Conservation (phyloP, 1,140 invertebrate genomes). For the Wasmannia auropunctata region DNA sequence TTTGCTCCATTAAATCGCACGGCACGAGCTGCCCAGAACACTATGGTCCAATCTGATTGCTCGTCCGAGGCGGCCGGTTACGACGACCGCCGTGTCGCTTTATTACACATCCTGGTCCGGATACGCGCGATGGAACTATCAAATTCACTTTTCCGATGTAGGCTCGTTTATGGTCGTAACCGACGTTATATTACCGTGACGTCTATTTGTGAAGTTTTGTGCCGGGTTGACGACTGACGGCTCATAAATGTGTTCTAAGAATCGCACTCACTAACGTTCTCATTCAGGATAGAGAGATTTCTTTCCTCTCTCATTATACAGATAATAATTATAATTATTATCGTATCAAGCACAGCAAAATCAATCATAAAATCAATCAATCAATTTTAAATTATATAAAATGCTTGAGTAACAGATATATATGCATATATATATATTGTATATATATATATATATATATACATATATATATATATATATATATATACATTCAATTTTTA, state of each 20-base stretch:
- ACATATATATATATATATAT: too few species aligned
- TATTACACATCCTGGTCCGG: conserved; percentile 54
- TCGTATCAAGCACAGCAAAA: background rate
- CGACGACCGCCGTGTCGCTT: conserved; percentile 56
- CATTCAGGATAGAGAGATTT: background rate
- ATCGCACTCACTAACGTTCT: background rate
- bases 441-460: too few species aligned
- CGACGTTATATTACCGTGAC: conserved; percentile 41
- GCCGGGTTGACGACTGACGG: background rate
- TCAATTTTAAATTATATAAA: background rate
- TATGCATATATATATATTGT: too few species aligned
- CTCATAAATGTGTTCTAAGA: background rate
- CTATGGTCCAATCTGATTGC: conserved; percentile 23
- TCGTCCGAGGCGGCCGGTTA: conserved; percentile 61
- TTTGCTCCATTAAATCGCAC: conserved; percentile 69
- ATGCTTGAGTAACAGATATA: background rate
- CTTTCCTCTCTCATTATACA: background rate
- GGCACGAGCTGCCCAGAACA: conserved; percentile 13
- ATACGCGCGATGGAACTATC: conserved; percentile 65
- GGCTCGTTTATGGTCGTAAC: conserved; percentile 54
- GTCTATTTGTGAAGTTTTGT: background rate
- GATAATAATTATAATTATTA: background rate
- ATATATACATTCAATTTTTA: too few species aligned
- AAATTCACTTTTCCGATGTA: conserved; percentile 51
- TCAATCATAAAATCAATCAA: too few species aligned